Conservation (phyloP, 2,113 vertebrate species). For the Ibidorhyncha struthersii region DNA sequence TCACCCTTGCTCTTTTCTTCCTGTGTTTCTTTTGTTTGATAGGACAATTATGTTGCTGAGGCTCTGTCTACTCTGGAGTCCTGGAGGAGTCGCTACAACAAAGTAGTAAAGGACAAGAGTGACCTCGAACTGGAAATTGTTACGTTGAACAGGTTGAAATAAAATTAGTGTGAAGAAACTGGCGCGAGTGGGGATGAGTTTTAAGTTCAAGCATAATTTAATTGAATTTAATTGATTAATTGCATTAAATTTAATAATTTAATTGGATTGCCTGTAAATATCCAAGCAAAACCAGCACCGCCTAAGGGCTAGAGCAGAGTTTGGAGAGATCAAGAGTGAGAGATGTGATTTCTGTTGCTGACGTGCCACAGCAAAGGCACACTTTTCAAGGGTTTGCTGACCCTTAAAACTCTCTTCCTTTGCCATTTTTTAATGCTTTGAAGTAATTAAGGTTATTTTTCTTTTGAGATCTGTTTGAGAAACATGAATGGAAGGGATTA, state of each 20-base stretch:
- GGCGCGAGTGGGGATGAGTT: not conserved
- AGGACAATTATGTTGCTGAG: constrained; percentile 84
- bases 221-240: not conserved
- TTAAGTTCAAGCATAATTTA: not conserved
- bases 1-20: not conserved
- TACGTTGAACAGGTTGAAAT: constrained; percentile 82
- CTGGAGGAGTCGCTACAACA: constrained; percentile 81
- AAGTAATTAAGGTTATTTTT: not conserved
- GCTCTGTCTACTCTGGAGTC: constrained; percentile 78
- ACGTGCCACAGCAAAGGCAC: not conserved
- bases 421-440: not conserved
- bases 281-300: not conserved
- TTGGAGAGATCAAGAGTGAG: not conserved
- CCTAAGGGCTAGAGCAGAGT: not conserved
- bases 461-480: not conserved
- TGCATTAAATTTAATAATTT: not conserved
- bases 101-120: constrained; percentile 83
- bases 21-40: not conserved
- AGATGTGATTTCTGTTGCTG: not conserved
- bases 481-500: not conserved
- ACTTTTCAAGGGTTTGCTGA: not conserved
- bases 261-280: not conserved
- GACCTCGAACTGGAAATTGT: constrained; percentile 84
- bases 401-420: not conserved
- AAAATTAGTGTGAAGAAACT: not conserved